Evolutionary conservation across 37 sponge, comb jelly and placozoan species (phyloP).

Genomic region (Ianthella basta): DNA sequence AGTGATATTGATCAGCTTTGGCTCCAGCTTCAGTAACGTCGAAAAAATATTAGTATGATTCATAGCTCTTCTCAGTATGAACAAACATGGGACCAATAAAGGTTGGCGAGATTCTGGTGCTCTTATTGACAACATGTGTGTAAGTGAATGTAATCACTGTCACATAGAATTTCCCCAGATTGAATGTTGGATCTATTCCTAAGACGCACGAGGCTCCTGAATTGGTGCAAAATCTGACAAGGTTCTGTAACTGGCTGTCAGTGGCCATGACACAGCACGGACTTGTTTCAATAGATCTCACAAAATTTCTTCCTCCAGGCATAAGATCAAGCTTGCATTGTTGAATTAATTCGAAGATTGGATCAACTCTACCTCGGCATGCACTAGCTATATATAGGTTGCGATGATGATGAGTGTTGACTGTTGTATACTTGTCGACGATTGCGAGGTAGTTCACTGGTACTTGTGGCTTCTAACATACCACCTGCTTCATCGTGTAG

Average conservation of each 20-base stretch:
- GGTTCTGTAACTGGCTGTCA: conserved; percentile 4
- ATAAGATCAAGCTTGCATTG: conserved; percentile 23
- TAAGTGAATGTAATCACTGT: conserved; percentile 6
- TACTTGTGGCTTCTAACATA: conserved; percentile 8
- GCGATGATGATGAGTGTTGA: background rate
- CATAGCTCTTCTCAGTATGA: conserved; percentile 13
- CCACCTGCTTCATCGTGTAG: conserved; percentile 7
- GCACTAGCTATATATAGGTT: background rate
- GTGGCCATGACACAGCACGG: conserved; percentile 1
- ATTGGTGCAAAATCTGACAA: conserved; percentile 12
- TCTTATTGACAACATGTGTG: conserved; percentile 16
- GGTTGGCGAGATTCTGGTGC: background rate
- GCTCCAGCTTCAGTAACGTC: background rate
- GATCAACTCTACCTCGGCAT: background rate
- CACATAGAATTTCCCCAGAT: conserved; percentile 18
- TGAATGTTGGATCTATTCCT: conserved; percentile 39
- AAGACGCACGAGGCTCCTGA: conserved; percentile 6
- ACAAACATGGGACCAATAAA: conserved; percentile 18
- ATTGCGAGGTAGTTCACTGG: conserved; percentile 13
- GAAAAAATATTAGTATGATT: conserved; percentile 2
- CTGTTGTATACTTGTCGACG: conserved; percentile 6
- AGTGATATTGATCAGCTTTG: too few relatives aligned
- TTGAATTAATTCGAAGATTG: conserved; percentile 20
- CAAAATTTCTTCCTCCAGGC: conserved; percentile 28
- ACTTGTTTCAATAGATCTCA: background rate